phyloP scores from a whole-genome alignment of 2,113 vertebrate species.

The Triplophysa rosa region DNA sequence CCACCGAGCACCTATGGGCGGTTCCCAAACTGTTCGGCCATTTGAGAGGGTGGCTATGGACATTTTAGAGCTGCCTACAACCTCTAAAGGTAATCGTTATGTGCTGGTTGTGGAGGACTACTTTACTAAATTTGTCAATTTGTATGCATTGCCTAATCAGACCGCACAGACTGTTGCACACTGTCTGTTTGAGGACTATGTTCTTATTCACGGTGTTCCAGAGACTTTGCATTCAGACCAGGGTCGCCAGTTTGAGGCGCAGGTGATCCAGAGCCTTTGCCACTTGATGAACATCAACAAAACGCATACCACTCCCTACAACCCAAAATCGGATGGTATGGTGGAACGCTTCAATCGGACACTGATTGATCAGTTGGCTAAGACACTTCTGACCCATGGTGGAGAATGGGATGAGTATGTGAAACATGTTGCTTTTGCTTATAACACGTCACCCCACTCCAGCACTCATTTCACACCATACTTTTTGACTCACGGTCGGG shows the following conservation, averaged over 20 bases:
- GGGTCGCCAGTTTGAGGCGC: slow-evolving; percentile 25
- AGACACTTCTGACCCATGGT: too few species aligned
- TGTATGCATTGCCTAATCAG: slow-evolving; percentile 36
- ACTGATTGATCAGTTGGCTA: too few species aligned
- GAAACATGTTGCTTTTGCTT: too few species aligned
- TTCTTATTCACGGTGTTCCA: slow-evolving; percentile 20
- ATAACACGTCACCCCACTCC: too few species aligned
- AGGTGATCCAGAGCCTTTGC: slow-evolving; percentile 35
- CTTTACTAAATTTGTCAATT: neutral
- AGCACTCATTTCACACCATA: too few species aligned
- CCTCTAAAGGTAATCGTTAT: too few species aligned
- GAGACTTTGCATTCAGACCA: slow-evolving; percentile 23
- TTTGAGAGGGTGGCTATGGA: too few species aligned
- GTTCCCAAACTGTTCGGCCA: neutral
- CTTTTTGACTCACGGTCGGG: too few species aligned
- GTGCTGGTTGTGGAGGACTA: too few species aligned
- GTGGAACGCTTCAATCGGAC: slow-evolving; percentile 38
- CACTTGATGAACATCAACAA: slow-evolving; percentile 29
- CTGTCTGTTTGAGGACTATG: slow-evolving; percentile 44
- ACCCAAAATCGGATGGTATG: slow-evolving; percentile 45
- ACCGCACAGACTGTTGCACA: slow-evolving; percentile 16
- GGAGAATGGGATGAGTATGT: too few species aligned
- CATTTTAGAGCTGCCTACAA: too few species aligned
- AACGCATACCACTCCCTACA: too few species aligned
- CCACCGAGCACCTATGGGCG: slow-evolving; percentile 9